Evolutionary conservation across 1,140 invertebrate genomes (phyloP).

Genomic region (Drosophila pruinosa): DNA sequence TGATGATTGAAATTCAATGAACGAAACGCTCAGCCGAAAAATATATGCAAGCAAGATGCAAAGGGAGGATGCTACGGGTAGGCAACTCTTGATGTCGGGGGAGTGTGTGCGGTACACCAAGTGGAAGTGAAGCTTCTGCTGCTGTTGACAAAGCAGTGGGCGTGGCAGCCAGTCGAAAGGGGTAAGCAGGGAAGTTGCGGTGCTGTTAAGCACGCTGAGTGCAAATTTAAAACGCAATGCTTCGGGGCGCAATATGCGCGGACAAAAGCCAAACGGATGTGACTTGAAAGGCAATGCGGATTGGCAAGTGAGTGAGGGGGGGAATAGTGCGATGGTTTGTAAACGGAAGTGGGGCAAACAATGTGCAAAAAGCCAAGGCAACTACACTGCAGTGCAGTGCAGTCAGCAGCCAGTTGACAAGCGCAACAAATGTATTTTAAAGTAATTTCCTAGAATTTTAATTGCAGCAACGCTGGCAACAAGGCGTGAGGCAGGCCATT

Average conservation of each 20-base stretch:
- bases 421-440: slow-evolving; percentile 54
- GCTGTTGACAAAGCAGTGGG: slow-evolving; percentile 30
- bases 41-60: slow-evolving; percentile 10
- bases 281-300: slow-evolving; percentile 42
- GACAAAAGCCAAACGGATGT: slow-evolving; percentile 48
- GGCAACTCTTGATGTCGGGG: too few species aligned
- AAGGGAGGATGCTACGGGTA: too few species aligned
- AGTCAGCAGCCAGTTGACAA: slow-evolving; percentile 30
- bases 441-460: slow-evolving; percentile 63
- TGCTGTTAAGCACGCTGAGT: slow-evolving; percentile 21
- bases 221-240: slow-evolving; percentile 32
- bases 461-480: slow-evolving; percentile 51
- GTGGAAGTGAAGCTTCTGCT: slow-evolving; percentile 17
- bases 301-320: background rate
- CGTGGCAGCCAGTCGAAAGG: background rate
- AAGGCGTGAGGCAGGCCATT: slow-evolving; percentile 17
- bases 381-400: background rate
- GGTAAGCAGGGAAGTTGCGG: background rate
- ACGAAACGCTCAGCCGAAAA: slow-evolving; percentile 4
- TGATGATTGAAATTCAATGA: slow-evolving; percentile 59
- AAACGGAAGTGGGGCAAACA: slow-evolving; percentile 11
- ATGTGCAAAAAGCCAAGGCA: slow-evolving; percentile 8
- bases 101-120: slow-evolving; percentile 13
- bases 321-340: background rate
- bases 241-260: slow-evolving; percentile 37